Percentiles rank a stretch among this genome's conserved stretches.
These are phyloP conservation scores for Drosophila ezoana DNA, from an alignment of 2,888 invertebrate species.

Conservation along the genomic window DNA sequence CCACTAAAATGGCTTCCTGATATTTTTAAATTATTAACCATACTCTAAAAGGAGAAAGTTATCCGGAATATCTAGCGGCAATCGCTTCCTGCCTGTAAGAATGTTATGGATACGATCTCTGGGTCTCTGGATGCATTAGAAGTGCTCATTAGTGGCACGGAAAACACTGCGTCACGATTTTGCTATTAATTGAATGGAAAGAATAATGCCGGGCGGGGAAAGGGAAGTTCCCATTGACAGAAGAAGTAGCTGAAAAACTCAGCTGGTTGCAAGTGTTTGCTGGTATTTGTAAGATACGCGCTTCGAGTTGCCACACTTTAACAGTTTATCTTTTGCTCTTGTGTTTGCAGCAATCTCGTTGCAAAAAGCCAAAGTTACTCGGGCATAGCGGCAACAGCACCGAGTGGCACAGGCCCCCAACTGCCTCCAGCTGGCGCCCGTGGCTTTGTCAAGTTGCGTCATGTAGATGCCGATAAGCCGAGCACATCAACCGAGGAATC, in stretches of 20 bases:
- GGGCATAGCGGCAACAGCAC: conserved; percentile 59
- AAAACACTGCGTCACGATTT: conserved; percentile 78
- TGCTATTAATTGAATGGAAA: conserved; percentile 52
- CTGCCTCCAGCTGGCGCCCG: conserved; percentile 81
- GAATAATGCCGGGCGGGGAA: conserved; percentile 2
- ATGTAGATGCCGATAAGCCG: conserved; percentile 73
- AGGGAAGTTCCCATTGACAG: conserved; percentile 38
- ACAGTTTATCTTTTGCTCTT: conserved; percentile 29
- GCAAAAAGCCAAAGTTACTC: conserved; percentile 85
- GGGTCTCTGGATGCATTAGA: neutral
- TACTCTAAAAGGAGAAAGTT: conserved; percentile 68
- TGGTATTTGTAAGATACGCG: conserved; percentile 33
- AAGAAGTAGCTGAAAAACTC: neutral
- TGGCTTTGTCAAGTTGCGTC: conserved; percentile 83
- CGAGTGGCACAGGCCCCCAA: conserved; percentile 79
- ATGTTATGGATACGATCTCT: conserved; percentile 29
- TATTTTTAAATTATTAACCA: conserved; percentile 44
- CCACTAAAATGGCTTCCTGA: conserved; percentile 24
- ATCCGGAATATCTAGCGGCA: conserved; percentile 19
- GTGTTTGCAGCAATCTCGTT: conserved; percentile 81
- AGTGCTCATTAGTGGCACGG: conserved; percentile 65
- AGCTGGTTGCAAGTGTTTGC: conserved; percentile 7
- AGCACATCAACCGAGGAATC: conserved; percentile 35
- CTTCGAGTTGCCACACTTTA: conserved; percentile 54
- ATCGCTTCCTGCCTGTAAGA: conserved; percentile 41